A percentile compares a stretch with the other conserved stretches of the same genome.
Evolutionary conservation across 2,113 vertebrate genomes (phyloP).

Genomic region (Apaloderma vittatum): DNA sequence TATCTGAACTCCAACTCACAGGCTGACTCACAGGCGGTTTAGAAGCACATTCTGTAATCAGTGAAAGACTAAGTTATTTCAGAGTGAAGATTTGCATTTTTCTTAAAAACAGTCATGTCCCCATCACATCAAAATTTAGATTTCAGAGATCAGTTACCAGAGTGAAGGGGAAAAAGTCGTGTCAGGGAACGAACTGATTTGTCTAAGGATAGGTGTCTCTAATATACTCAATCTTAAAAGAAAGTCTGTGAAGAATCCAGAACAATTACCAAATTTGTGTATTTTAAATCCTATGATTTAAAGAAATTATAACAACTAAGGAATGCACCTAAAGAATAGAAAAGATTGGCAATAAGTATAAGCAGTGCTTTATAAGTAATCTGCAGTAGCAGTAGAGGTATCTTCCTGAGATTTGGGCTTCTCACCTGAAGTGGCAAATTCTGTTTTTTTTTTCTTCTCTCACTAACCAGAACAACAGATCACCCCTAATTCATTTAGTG

Average conservation of each 20-base stretch:
- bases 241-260: background rate
- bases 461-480: background rate
- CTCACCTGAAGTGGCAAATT: background rate
- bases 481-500: background rate
- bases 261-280: background rate
- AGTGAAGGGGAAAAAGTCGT: background rate
- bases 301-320: background rate
- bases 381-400: background rate
- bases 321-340: background rate
- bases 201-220: background rate
- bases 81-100: constrained; percentile 70
- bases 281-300: background rate
- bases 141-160: background rate
- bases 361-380: background rate
- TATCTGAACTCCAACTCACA: constrained; percentile 71
- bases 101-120: constrained; percentile 14
- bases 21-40: constrained; percentile 30
- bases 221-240: background rate
- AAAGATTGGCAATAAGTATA: background rate
- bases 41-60: constrained; percentile 70
- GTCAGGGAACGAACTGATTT: background rate
- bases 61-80: constrained; percentile 68
- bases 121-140: constrained; percentile 6
- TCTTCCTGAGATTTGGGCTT: background rate
- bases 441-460: background rate